These are phyloP conservation scores for Lepidonotus clava DNA, from an alignment of 2,888 invertebrate species.

Conservation along the genomic window DNA sequence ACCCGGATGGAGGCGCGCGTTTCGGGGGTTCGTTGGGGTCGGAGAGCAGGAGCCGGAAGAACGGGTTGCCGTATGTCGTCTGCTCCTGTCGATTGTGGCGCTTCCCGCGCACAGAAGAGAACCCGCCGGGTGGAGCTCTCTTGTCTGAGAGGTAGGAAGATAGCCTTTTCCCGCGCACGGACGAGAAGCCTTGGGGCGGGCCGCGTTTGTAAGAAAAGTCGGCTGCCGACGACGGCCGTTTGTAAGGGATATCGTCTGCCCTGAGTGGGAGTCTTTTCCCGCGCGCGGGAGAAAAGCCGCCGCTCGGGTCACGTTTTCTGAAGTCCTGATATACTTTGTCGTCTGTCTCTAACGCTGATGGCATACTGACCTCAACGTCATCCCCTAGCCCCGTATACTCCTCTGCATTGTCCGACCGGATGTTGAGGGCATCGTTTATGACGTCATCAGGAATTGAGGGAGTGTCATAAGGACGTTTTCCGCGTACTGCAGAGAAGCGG, in stretches of 20 bases:
- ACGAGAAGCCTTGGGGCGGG: constrained; percentile 17
- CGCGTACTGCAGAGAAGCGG: not conserved
- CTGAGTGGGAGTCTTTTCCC: not conserved
- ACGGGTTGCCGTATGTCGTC: not conserved
- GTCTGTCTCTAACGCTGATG: not conserved
- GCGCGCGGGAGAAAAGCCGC: constrained; percentile 8
- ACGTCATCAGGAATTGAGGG: too few relatives aligned
- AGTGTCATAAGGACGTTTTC: not conserved
- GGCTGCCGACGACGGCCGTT: too few relatives aligned
- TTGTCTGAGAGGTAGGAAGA: constrained; percentile 1
- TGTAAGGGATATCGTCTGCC: constrained; percentile 2
- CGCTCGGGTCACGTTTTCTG: not conserved
- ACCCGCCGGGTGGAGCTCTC: constrained; percentile 16
- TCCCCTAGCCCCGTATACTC: not conserved
- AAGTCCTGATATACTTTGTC: not conserved
- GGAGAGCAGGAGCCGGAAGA: not conserved
- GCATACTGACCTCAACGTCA: not conserved
- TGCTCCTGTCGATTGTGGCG: too few relatives aligned
- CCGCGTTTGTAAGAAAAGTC: constrained; percentile 23
- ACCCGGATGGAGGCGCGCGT: not conserved
- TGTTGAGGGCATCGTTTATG: not conserved
- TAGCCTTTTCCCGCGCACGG: not conserved
- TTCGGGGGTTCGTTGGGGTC: not conserved
- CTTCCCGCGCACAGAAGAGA: constrained; percentile 1
- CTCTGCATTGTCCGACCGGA: not conserved